Evolutionary conservation across 2,113 vertebrate genomes (phyloP).

Genomic region (Anthoscopus minutus): DNA sequence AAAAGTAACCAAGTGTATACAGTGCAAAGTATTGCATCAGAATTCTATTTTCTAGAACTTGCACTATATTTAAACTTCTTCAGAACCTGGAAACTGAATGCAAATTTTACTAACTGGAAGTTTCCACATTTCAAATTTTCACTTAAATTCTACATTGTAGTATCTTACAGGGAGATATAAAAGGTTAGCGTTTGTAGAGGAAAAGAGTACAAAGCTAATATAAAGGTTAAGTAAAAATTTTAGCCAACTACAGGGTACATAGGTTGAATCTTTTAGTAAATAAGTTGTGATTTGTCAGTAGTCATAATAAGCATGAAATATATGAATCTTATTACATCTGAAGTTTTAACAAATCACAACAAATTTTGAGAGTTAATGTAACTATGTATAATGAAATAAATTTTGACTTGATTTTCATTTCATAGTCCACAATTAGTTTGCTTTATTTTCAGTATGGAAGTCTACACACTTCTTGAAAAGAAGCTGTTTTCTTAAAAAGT

Average conservation of each 20-base stretch:
- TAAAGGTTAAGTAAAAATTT: neutral
- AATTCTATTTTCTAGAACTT: neutral
- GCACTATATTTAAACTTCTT: neutral
- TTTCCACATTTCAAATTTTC: neutral
- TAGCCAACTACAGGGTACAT: neutral
- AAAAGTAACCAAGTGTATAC: neutral
- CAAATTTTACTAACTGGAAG: neutral
- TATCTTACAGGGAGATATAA: neutral
- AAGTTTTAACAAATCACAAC: neutral
- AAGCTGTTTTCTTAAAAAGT: no score
- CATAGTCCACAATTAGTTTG: neutral
- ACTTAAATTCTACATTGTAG: neutral
- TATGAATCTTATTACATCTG: neutral
- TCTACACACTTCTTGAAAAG: neutral
- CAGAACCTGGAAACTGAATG: neutral
- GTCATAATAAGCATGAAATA: neutral
- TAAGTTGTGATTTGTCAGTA: neutral
- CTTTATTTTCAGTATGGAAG: neutral
- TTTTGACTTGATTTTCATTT: neutral
- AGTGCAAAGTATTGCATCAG: neutral
- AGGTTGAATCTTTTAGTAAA: neutral
- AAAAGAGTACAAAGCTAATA: neutral
- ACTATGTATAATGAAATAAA: neutral
- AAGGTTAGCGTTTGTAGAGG: neutral
- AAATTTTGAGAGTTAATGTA: neutral